Percentiles rank a stretch among this genome's conserved stretches.
These are phyloP conservation scores for Acanthopagrus latus DNA, from an alignment of 2,797 vertebrate species.

Conservation along the genomic window DNA sequence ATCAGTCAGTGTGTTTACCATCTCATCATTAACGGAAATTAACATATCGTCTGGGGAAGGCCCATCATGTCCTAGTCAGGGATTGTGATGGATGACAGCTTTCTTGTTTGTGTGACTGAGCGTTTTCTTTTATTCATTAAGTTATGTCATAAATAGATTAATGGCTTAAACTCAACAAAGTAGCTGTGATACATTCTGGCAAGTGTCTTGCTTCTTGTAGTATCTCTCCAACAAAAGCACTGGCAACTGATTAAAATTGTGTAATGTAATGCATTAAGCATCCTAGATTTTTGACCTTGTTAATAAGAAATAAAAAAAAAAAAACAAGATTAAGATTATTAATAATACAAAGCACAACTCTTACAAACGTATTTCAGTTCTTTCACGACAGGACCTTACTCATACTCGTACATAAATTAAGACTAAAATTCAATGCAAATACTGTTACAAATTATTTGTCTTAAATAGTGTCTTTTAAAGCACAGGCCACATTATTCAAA, in stretches of 20 bases:
- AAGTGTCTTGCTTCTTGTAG: constrained; percentile 17
- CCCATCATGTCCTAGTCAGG: constrained; percentile 14
- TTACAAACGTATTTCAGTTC: constrained; percentile 4
- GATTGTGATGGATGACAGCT: constrained; percentile 18
- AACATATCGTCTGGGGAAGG: constrained; percentile 7
- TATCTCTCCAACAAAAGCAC: constrained; percentile 15
- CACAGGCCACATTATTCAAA: constrained; percentile 33
- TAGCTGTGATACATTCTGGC: neutral
- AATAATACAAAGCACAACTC: constrained; percentile 42
- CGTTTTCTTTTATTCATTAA: constrained; percentile 32
- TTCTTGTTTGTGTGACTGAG: constrained; percentile 13
- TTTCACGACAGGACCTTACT: constrained; percentile 31
- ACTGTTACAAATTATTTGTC: neutral
- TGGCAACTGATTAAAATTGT: constrained; percentile 25
- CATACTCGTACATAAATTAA: constrained; percentile 54
- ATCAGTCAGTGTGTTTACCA: constrained; percentile 28
- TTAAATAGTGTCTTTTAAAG: constrained; percentile 20
- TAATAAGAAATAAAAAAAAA: constrained; percentile 12
- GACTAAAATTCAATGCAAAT: constrained; percentile 40
- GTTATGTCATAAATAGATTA: constrained; percentile 25
- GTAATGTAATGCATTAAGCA: constrained; percentile 11
- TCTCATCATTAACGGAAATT: constrained; percentile 25
- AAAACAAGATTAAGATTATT: constrained; percentile 36
- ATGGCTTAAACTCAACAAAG: constrained; percentile 19
- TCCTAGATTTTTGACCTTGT: constrained; percentile 13